Conservation (phyloP, 2,797 vertebrate species). For the Enteromius thamalakanensis region DNA sequence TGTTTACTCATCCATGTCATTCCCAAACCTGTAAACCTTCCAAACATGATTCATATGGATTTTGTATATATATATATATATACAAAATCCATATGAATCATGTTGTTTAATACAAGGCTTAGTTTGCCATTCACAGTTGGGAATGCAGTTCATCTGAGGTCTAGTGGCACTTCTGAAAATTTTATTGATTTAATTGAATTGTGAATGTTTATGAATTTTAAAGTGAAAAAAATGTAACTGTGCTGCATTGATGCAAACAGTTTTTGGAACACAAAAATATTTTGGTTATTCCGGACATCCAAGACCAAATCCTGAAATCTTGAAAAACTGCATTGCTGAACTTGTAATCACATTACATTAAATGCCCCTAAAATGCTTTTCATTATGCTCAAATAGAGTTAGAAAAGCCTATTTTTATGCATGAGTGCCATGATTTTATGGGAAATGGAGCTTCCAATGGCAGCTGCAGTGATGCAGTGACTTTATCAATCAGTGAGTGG, state of each 20-base stretch:
- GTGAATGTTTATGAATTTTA: background rate
- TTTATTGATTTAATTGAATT: background rate
- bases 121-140: background rate
- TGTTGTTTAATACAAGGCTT: background rate
- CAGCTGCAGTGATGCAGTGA: background rate
- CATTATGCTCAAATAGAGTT: background rate
- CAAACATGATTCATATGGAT: no score
- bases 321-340: background rate
- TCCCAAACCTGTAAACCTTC: no score
- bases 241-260: background rate
- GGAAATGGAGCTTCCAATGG: no score
- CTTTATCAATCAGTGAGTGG: background rate
- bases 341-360: background rate
- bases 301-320: background rate
- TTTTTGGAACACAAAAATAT: background rate
- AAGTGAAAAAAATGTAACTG: background rate
- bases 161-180: background rate
- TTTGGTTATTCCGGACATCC: background rate
- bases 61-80: no score
- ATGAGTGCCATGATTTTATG: no score
- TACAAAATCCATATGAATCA: background rate
- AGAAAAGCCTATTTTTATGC: background rate
- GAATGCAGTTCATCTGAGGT: background rate
- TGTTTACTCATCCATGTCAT: background rate
- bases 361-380: background rate